These are phyloP conservation scores for Mustelus asterias DNA, from an alignment of 2,113 vertebrate species.

Conservation along the genomic window DNA sequence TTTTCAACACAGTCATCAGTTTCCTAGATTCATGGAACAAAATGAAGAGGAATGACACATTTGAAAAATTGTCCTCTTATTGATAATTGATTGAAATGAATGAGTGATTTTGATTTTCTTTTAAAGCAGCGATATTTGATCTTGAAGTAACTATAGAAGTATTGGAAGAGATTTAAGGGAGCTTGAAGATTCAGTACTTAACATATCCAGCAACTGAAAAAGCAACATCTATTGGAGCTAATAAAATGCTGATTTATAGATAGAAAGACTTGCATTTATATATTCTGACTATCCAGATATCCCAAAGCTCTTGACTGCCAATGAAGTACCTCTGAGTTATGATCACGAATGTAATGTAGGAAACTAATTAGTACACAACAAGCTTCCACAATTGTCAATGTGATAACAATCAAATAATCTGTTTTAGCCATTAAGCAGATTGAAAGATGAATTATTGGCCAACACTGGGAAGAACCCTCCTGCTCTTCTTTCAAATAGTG, in stretches of 20 bases:
- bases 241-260: not conserved
- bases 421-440: not conserved
- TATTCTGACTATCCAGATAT: not conserved
- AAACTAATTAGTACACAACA: not conserved
- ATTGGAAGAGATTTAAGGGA: not conserved
- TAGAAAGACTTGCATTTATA: not conserved
- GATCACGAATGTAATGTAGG: not conserved
- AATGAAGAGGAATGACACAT: not conserved
- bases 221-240: not conserved
- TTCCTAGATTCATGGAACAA: constrained; percentile 61
- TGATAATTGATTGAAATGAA: not conserved
- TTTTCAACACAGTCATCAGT: constrained; percentile 89
- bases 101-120: not conserved
- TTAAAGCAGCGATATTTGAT: not conserved
- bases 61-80: not conserved
- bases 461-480: not conserved
- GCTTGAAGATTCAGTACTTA: not conserved
- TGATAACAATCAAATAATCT: not conserved
- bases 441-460: not conserved
- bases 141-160: not conserved
- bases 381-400: not conserved
- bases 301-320: not conserved
- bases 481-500: not conserved
- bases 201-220: not conserved
- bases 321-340: not conserved